Conservation (phyloP, 2,113 vertebrate genomes). For the Hypomesus transpacificus region DNA sequence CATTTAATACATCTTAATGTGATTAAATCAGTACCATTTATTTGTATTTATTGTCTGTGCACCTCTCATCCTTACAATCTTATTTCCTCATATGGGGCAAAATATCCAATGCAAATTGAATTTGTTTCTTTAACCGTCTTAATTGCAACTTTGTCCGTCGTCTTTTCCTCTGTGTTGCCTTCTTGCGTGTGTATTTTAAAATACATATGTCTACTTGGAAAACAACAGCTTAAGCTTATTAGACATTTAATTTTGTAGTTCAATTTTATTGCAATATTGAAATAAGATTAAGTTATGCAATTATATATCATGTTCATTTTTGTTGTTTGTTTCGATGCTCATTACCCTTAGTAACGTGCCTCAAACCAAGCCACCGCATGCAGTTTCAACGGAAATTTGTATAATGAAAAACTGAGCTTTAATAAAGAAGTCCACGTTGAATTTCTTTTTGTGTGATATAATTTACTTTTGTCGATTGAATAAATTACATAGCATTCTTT, state of each 20-base stretch:
- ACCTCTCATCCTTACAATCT: conserved; percentile 46
- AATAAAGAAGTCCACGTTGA: conserved; percentile 81
- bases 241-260: conserved; percentile 58
- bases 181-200: conserved; percentile 54
- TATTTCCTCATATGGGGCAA: conserved; percentile 41
- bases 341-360: conserved; percentile 75
- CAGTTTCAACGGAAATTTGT: conserved; percentile 78
- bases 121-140: conserved; percentile 54
- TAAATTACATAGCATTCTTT: too few relatives aligned
- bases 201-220: conserved; percentile 49
- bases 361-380: conserved; percentile 78
- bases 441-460: conserved; percentile 26
- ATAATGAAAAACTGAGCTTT: conserved; percentile 79
- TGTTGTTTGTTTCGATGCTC: conserved; percentile 47
- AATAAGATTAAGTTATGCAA: conserved; percentile 78
- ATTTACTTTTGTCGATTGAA: not conserved
- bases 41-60: conserved; percentile 58
- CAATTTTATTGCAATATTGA: conserved; percentile 66
- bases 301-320: conserved; percentile 38
- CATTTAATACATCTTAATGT: conserved; percentile 37
- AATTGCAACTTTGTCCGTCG: conserved; percentile 51
- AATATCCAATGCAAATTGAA: conserved; percentile 50
- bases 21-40: conserved; percentile 46
- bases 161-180: conserved; percentile 52
- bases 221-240: conserved; percentile 52